These are phyloP conservation scores for Vanacampus margaritifer DNA, from an alignment of 2,113 vertebrate species.

Conservation along the genomic window DNA sequence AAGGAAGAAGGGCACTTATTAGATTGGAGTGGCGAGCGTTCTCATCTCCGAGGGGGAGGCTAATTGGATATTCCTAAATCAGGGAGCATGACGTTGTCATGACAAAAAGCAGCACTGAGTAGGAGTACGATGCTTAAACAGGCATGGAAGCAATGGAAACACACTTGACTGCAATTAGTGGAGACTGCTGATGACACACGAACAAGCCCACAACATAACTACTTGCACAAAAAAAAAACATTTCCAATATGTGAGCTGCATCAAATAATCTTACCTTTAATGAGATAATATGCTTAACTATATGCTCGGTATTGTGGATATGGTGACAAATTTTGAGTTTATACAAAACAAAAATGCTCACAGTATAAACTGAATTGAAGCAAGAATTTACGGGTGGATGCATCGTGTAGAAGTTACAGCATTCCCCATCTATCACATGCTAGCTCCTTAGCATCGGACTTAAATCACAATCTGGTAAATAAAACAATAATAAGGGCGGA, in stretches of 20 bases:
- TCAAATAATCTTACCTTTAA: background rate
- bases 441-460: too few relatives aligned
- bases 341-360: background rate
- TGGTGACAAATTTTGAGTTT: background rate
- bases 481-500: too few relatives aligned
- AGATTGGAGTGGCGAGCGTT: slow-evolving; percentile 34
- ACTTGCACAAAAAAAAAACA: background rate
- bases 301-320: background rate
- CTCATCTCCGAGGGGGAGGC: slow-evolving; percentile 29
- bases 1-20: slow-evolving; percentile 40
- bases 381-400: too few relatives aligned
- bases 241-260: background rate
- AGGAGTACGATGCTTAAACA: slow-evolving; percentile 5
- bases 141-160: slow-evolving; percentile 28
- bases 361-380: too few relatives aligned
- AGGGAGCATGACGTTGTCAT: slow-evolving; percentile 33
- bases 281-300: background rate
- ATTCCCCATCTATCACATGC: too few relatives aligned
- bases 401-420: too few relatives aligned
- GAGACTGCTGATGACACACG: slow-evolving; percentile 1
- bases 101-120: slow-evolving; percentile 12
- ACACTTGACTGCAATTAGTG: slow-evolving; percentile 6
- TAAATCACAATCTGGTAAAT: too few relatives aligned
- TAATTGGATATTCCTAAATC: slow-evolving; percentile 65
- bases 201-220: background rate